Evolutionary conservation across 2,113 vertebrate genomes (phyloP).

Genomic region (Tichodroma muraria): DNA sequence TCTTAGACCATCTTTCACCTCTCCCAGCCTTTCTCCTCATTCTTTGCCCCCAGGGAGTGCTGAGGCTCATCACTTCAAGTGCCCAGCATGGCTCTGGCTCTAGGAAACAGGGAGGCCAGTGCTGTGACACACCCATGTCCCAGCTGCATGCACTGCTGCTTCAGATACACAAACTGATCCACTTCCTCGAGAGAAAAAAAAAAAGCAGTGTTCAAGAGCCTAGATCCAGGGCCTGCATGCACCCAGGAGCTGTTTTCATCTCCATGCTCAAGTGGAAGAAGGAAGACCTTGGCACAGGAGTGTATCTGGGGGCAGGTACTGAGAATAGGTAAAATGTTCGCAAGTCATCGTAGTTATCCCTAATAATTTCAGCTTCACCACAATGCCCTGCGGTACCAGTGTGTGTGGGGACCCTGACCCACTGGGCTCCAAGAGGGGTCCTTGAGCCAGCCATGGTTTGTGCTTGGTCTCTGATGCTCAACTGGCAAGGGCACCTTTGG

Average conservation of each 20-base stretch:
- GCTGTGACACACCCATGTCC: not conserved
- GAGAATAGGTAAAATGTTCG: rapidly evolving
- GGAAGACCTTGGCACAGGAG: not conserved
- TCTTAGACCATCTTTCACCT: not conserved
- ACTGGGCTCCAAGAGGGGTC: not conserved
- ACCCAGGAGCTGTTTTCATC: not conserved
- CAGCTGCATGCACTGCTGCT: not conserved
- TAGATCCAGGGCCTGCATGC: not conserved
- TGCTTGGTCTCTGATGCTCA: not conserved
- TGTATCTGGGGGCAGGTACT: not conserved
- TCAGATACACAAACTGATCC: not conserved
- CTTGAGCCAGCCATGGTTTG: not conserved
- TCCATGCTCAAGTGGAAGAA: not conserved
- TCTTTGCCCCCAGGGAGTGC: not conserved
- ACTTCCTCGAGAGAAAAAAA: not conserved
- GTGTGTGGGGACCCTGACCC: not conserved
- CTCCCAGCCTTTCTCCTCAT: not conserved
- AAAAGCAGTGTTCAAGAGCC: not conserved
- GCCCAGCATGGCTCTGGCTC: not conserved
- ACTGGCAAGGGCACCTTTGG: not conserved
- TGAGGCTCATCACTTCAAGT: not conserved
- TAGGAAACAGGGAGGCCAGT: not conserved
- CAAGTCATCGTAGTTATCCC: too few species aligned
- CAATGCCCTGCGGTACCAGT: not conserved
- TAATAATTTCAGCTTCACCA: not conserved